Base-by-base conservation (phyloP, 2,113 vertebrate genomes). In the Menidia beryllina region DNA sequence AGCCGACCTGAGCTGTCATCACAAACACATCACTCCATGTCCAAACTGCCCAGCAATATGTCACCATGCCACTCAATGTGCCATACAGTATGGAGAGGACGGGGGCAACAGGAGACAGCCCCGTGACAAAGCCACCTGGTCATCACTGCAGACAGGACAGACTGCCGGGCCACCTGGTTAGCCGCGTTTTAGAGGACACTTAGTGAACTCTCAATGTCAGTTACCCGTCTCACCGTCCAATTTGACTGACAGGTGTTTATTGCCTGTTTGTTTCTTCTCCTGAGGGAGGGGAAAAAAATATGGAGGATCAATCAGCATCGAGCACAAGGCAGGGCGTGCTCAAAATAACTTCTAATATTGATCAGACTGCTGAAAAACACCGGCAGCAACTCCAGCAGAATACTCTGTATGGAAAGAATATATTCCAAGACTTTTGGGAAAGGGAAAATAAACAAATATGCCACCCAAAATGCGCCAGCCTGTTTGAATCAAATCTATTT, bases 1-100 rank as follows among this genome's bases (percentile, higher is more conserved):
- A 90, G 92, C 90, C 89, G 89, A 94, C 94, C 93, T 92, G 93
- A 93, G 85, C 91, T 93, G 93, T 93, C 93, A 93, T 94, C 93
- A 88, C 94, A 94, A 94, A 94, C 95, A 94, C 90, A 91, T 91
- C 91, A 91, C 88, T 93, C 90, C 89, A 89, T 90, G 89, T 90
- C 89, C 86, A 88, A 86, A 81, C 79, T 89, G 87, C 86, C 88
- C 88, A 7, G 83, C 88, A 89, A 88, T 91, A 90, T 91, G 91
- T 92, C 91, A 91, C 85, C 82, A 59, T 88, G 87, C 88, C 87
- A 91, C 90, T 87, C 81, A 73, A 86, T 69, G 88, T 86, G 88
- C 86, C 88, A 71, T 68, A 92, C 87, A 86, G 84, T 70, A 77
- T 59, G 82, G 79, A 76, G 83, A 86, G 83, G 82, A 86, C 48